Conservation (phyloP, 2,888 invertebrate species). For the Drosophila atripex region DNA sequence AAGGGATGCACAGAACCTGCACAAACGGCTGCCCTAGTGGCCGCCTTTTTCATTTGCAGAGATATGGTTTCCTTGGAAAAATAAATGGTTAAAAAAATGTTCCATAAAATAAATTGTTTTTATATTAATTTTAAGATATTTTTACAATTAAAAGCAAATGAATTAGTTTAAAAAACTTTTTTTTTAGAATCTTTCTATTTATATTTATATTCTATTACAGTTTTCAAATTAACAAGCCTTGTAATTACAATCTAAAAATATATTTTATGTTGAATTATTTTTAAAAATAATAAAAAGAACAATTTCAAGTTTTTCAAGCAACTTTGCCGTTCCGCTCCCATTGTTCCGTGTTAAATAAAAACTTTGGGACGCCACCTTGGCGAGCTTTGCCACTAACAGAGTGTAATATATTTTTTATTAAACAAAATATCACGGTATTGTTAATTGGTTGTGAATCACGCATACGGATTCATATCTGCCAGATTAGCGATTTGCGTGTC, state of each 20-base stretch:
- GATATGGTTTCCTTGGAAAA: conserved; percentile 84
- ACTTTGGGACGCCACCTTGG: conserved; percentile 6
- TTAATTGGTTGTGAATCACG: conserved; percentile 37
- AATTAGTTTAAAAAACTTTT: no score
- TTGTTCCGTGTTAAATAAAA: neutral
- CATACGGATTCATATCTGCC: conserved; percentile 5
- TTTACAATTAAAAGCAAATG: no score
- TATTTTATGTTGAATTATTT: no score
- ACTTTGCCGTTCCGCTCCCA: neutral
- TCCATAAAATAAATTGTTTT: neutral
- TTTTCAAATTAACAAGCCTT: no score
- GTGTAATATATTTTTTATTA: conserved; percentile 23
- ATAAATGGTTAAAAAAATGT: neutral
- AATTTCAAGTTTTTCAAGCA: no score
- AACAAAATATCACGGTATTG: conserved; percentile 29
- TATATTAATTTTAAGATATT: no score
- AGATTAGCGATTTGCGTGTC: neutral
- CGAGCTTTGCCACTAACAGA: conserved; percentile 24
- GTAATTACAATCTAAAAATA: no score
- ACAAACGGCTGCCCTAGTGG: conserved; percentile 94
- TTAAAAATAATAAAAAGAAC: no score
- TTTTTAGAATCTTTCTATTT: no score
- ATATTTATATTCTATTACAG: no score
- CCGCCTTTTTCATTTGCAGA: conserved; percentile 93
- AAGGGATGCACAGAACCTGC: conserved; percentile 95